A percentile compares a stretch with the other conserved stretches of the same genome.
Evolutionary conservation across 2,888 invertebrate species (phyloP).

Genomic region (Heliconius ethilla): DNA sequence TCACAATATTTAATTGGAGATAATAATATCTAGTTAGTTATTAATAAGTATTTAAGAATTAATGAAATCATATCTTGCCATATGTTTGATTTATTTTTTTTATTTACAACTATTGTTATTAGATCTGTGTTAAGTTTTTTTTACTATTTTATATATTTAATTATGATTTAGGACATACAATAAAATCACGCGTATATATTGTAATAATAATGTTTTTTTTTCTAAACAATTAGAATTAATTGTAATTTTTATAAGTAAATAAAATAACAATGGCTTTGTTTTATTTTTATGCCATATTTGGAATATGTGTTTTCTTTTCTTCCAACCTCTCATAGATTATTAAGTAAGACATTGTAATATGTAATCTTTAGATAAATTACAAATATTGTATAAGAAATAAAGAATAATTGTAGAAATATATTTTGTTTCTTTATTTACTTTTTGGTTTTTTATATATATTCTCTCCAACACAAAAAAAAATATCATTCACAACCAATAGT

Average conservation of each 20-base stretch:
- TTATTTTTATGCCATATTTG: conserved; percentile 34
- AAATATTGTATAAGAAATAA: conserved; percentile 40
- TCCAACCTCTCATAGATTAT: conserved; percentile 4
- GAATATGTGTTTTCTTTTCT: conserved; percentile 11
- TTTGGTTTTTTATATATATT: not conserved
- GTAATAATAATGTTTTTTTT: not conserved
- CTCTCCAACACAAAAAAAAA: not conserved
- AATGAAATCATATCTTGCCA: conserved; percentile 37
- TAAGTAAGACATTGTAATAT: conserved; percentile 19
- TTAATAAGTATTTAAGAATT: conserved; percentile 21
- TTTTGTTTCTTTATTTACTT: conserved; percentile 22
- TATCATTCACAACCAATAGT: no score
- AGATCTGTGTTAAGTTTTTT: conserved; percentile 25
- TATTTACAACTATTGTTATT: conserved; percentile 8
- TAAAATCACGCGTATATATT: not conserved
- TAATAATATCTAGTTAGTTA: conserved; percentile 15
- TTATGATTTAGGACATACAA: not conserved
- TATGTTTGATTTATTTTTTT: conserved; percentile 34
- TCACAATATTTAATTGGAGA: conserved; percentile 33
- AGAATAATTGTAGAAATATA: conserved; percentile 36
- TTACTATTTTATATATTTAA: conserved; percentile 6
- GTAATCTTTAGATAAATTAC: conserved; percentile 33
- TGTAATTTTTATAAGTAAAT: not conserved
- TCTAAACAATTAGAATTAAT: not conserved
- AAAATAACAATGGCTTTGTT: conserved; percentile 6